Base-by-base conservation (phyloP, 2,113 vertebrate species). In the Gymnorhina tibicen region DNA sequence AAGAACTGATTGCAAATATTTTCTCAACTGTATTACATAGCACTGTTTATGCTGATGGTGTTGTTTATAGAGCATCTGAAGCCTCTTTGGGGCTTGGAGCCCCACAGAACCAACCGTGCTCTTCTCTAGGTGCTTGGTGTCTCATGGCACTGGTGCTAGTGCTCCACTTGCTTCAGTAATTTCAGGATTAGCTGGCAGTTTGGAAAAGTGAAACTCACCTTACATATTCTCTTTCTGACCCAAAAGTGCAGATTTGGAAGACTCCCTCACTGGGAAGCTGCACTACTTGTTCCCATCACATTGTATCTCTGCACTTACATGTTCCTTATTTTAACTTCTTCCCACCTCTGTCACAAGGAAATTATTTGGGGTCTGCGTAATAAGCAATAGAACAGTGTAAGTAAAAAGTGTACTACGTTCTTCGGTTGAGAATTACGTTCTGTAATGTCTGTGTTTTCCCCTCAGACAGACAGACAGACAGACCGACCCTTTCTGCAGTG, bases 1-100 rank as follows among this genome's bases (percentile, higher is more conserved):
- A 59, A 87, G 87, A 90, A 56, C 50, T 91, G 91, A 70, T 60
- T 72, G 76, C 87, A 96, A 94, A 84, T 66, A 17, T 95, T 96
- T 93, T 86, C 49, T 91, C 85, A 55, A 4, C 47, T 85, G 81
- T 87, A 62, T 89, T 96, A 91, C 50, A 32, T 39, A 42, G 60
- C 74, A 35, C 3, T 10, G 76, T 81, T 75, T 75, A 37, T 74
- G 41, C 49, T 88, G 73, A 5, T 78, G 24, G 9, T 79, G 23
- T 13, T 77, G n/a, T 95, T 91, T 64, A 26, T 6, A 59, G 42
- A 95, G 33, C 35, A 63, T 68, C 75, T 5, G 13, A 76, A 92
- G 49, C 18, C 16, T 17, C 39, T 8, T 7, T 3, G 7, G 46
- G 53, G 13, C 68, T 90, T 74, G 63, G 47, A 93, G 81, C 46